phyloP scores from a whole-genome alignment of 2,113 vertebrate species.

The Seriola rivoliana region DNA sequence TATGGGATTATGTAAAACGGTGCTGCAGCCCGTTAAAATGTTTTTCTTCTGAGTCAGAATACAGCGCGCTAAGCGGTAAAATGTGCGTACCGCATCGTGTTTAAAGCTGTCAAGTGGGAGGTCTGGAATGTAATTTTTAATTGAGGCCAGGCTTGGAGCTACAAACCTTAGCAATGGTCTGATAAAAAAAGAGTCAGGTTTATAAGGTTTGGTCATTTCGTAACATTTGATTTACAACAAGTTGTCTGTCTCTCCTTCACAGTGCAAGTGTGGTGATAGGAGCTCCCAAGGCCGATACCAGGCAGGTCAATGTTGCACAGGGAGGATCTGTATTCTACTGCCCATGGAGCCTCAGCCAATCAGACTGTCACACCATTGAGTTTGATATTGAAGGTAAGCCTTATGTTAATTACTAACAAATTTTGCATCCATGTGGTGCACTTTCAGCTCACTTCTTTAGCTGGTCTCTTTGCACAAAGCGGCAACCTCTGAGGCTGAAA shows the following conservation, averaged over 20 bases:
- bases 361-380: conserved; percentile 81
- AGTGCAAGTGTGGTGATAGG: conserved; percentile 91
- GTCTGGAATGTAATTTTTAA: conserved; percentile 62
- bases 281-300: conserved; percentile 91
- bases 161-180: neutral
- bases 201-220: conserved; percentile 5
- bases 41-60: conserved; percentile 51
- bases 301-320: conserved; percentile 85
- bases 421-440: neutral
- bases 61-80: conserved; percentile 33
- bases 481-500: too few species aligned
- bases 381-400: conserved; percentile 89
- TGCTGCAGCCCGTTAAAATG: conserved; percentile 67
- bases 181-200: neutral
- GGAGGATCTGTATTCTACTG: conserved; percentile 93
- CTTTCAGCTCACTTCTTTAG: too few species aligned
- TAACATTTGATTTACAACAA: conserved; percentile 27
- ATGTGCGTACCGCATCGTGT: conserved; percentile 14
- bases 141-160: conserved; percentile 45
- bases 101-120: conserved; percentile 54
- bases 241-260: conserved; percentile 33
- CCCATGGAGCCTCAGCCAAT: conserved; percentile 84
- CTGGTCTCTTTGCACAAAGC: too few species aligned
- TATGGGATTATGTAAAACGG: conserved; percentile 60
- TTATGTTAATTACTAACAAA: neutral